Base-by-base conservation (phyloP, 2,113 vertebrate species). In the Ammodytes marinus region DNA sequence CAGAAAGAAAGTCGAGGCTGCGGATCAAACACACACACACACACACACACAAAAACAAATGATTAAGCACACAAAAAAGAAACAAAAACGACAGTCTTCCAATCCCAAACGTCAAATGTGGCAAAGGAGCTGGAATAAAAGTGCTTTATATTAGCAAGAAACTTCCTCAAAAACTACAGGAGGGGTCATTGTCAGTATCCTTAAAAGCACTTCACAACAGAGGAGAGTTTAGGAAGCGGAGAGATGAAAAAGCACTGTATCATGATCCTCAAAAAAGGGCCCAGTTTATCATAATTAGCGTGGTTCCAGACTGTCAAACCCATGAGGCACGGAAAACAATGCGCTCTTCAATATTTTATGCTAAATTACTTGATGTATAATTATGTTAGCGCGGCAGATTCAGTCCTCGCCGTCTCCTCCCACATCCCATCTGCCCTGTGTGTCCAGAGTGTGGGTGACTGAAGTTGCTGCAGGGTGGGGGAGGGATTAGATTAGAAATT, bases 341-440 rank as follows among this genome's bases (percentile, higher is more conserved):
- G 79, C 77, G 27, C 52, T 76, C 74, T 54, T 82, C 82, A 66
- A 61, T 83, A 82, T 85, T 85, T 85, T 88, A 87, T 83, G 68
- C 65, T 84, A 80, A 84, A 91, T 82, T 79, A 78, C 87, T 92
- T 80, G 82, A 88, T 91, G 77, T 90, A 83, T 83, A 85, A 93
- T 87, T 91, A 89, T 88, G 82, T 79, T 87, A 91, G 80, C 67
- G 55, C 14, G 27, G 85, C 82, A 79, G 86, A 89, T 78, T 88
- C 84, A 80, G 88, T 86, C 88, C 73, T 92, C 80, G 68, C 76
- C 66, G 65, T 86, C 91, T 93, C 93, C 93, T 91, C 93, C 93
- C 91, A 93, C 93, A 93, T 91, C 90, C 93, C 93, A 93, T 94
- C 93, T 94, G 93, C 91, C 92, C 92, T 79, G 77, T 68, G 71